Evolutionary conservation across 2,888 invertebrate species (phyloP).

Genomic region (Fragum fragum): DNA sequence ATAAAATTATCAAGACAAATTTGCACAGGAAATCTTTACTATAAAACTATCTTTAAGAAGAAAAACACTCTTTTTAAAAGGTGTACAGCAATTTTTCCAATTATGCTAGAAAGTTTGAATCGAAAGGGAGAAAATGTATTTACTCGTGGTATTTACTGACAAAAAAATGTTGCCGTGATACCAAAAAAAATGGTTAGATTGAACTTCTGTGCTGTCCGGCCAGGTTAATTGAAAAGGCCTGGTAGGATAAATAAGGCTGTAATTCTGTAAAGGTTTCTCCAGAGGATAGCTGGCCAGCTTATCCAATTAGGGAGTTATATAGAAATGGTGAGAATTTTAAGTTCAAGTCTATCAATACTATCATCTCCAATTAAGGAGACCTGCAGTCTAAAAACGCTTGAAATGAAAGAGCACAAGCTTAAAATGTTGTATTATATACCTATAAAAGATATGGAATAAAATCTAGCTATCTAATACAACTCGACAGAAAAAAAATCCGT

Average conservation of each 20-base stretch:
- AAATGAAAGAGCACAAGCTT: too few relatives aligned
- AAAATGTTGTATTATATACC: too few relatives aligned
- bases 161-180: conserved; percentile 12
- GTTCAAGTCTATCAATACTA: too few relatives aligned
- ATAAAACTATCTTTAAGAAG: background rate
- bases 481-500: too few relatives aligned
- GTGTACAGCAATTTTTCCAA: background rate
- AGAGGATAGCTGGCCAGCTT: conserved; percentile 5
- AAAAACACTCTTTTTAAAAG: background rate
- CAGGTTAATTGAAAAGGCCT: background rate
- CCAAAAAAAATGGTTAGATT: conserved; percentile 5
- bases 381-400: too few relatives aligned
- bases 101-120: background rate
- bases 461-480: too few relatives aligned
- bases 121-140: conserved; percentile 7
- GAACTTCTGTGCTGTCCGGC: conserved; percentile 18
- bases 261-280: background rate
- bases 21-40: background rate
- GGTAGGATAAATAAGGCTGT: background rate
- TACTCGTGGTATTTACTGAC: conserved; percentile 7
- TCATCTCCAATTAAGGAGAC: too few relatives aligned
- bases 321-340: conserved; percentile 11
- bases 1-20: background rate
- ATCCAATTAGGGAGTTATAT: conserved; percentile 7
- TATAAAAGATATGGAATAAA: too few relatives aligned